Base-by-base conservation (phyloP, 1,140 invertebrate genomes). In the Melanaphis sacchari region DNA sequence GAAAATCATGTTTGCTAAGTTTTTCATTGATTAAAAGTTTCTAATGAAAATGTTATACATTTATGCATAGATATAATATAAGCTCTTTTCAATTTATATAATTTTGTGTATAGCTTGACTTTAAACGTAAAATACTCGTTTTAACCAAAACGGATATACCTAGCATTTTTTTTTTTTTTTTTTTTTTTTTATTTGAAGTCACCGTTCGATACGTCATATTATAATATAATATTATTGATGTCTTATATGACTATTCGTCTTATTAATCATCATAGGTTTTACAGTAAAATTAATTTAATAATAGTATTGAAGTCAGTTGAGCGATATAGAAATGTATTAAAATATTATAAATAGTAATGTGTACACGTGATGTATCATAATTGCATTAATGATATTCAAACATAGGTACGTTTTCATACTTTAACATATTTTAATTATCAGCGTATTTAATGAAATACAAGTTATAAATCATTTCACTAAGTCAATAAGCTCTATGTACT, bases 11-110 rank as follows among this genome's bases (percentile, higher is more conserved):
- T 66, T 66, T 66, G 59, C 59, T 66, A 66, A 66, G 59, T 66
- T 66, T 66, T 66, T 66, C 59, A 66, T 66, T 66, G 59, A 66
- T 66, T 66, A 66, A 66, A 66, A 66, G 59, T 66, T 66, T 66
- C 59, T 66, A 66, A 66, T 66, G 59, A 66, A 66, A n/a, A n/a
- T 66, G 31, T 66, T 66, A 66, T 66, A 66, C 31, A 66, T 66
- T n/a, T 66, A 66, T 66, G 15, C 31, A 31, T 5, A 66, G 59
- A 15, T 66, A 52, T 52, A 66, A 66, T 66, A 66, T 66, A 66
- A 66, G n/a, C 11, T n/a, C 59, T 66, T 66, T 66, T 66, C 59
- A 66, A 66, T 66, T 66, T 66, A n/a, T 66, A 66, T n/a, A 6
- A 66, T 66, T 66, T 66, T n/a, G 31, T 15, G n/a, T 66, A 66